These are phyloP conservation scores for Paguma larvata DNA, from an alignment of 2,797 vertebrate species.

Conservation along the genomic window DNA sequence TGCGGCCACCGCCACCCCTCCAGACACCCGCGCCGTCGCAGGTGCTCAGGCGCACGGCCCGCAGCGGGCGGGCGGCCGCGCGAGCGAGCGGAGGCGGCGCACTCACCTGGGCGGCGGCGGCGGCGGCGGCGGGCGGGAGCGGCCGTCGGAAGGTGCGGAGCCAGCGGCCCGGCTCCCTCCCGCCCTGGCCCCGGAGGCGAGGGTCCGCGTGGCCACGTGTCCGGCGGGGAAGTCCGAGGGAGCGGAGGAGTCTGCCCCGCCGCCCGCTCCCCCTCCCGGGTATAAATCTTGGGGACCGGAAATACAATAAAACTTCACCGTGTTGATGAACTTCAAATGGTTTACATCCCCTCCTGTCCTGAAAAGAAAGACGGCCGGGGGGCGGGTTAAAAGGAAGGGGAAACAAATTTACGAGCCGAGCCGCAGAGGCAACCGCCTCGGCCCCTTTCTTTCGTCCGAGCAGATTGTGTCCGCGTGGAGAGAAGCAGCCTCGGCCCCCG, in stretches of 20 bases:
- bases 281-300: slow-evolving; percentile 87
- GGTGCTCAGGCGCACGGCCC: neutral
- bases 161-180: neutral
- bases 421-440: slow-evolving; percentile 5
- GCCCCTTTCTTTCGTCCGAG: slow-evolving; percentile 2
- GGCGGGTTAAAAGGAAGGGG: slow-evolving; percentile 58
- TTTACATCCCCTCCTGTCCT: slow-evolving; percentile 75
- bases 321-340: slow-evolving; percentile 89
- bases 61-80: neutral
- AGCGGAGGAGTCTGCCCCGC: slow-evolving; percentile 83
- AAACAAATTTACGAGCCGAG: slow-evolving; percentile 79
- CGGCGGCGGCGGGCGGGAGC: neutral
- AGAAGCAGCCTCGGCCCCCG: neutral
- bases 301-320: slow-evolving; percentile 88
- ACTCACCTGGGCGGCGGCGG: slow-evolving; percentile 70
- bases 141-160: neutral
- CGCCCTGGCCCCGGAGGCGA: neutral
- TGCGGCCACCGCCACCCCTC: neutral
- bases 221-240: slow-evolving; percentile 54
- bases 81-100: neutral
- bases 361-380: slow-evolving; percentile 80
- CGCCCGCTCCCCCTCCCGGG: slow-evolving; percentile 68
- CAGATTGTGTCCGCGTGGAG: slow-evolving; percentile 30
- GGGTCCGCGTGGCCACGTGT: slow-evolving; percentile 64
- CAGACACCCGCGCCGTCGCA: neutral